Conservation (phyloP, 1,140 invertebrate species). For the Macrotrachela quadricornifera region DNA sequence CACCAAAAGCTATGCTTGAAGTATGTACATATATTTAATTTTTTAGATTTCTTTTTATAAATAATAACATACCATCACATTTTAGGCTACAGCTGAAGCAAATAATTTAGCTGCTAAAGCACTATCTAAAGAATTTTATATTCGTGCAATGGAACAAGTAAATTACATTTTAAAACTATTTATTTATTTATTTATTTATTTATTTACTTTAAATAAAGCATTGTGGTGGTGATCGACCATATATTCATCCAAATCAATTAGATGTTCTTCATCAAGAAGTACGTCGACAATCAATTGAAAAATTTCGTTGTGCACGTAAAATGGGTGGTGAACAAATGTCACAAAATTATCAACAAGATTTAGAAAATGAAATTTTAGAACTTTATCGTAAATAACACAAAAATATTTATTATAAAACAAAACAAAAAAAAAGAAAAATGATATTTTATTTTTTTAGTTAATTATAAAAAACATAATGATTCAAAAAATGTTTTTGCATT, state of each 20-base stretch:
- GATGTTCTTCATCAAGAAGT: conserved; percentile 57
- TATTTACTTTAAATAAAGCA: background rate
- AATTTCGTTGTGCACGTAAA: conserved; percentile 62
- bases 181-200: no score
- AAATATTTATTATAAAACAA: no score
- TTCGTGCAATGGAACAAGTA: conserved; percentile 57
- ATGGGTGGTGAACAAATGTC: conserved; percentile 89
- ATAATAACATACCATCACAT: conserved; percentile 2
- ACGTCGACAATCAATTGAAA: conserved; percentile 44
- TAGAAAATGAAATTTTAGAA: no score
- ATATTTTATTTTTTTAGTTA: conserved; percentile 37
- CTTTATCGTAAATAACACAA: no score
- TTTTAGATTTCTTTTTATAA: no score
- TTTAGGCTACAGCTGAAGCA: conserved; percentile 81
- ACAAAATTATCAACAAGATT: conserved; percentile 50
- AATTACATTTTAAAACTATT: no score
- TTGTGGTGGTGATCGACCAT: conserved; percentile 68
- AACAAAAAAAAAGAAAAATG: no score
- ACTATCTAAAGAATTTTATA: conserved; percentile 72
- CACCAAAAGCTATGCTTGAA: conserved; percentile 93
- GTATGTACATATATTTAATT: conserved; percentile 36
- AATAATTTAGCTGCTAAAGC: conserved; percentile 84
- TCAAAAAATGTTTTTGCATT: conserved; percentile 93
- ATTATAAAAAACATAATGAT: conserved; percentile 74
- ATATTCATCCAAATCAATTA: conserved; percentile 54